Evolutionary conservation across 2,797 vertebrate species (phyloP), one percentile per base, ranked within the genome.

Genomic region (Yasuhikotakia modesta): DNA sequence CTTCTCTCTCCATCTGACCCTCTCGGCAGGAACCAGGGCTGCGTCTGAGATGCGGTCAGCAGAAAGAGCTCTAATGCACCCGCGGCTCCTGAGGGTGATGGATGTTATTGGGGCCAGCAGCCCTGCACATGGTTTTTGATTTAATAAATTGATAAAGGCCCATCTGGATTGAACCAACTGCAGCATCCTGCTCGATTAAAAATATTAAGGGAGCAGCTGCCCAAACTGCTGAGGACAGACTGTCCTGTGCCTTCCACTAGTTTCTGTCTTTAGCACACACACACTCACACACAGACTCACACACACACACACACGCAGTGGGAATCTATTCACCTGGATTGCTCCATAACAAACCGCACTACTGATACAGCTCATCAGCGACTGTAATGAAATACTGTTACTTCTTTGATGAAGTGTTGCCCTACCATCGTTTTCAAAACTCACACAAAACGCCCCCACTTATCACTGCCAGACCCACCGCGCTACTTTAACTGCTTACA

Each of bases 191-290:
- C 60, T 69, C 66, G 69, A 86, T 86, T 83, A 85, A 60, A 78
- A 80, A 80, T 57, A 73, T 78, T 70, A 78, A 80, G 70, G 78
- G 55, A 69, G 50, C 50, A n/a, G 45, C 39, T 52, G 65, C 19
- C 53, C 64, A 76, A 85, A 69, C 19, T 76, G 79, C 81, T 27
- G 82, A 86, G 84, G 82, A 86, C 85, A 83, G 21, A 46, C 21
- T 64, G 76, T 84, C 80, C 77, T 78, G 13, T 17, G 45, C 24
- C 65, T 48, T 52, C 39, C 58, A 10, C 27, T 11, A 39, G 69
- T 58, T 46, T 45, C 48, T 27, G 13, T 70, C 50, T 30, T 53
- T 30, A 53, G 39, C 7, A 46, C 50, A 35, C 57, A 72, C 30
- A 19, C 14, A 52, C 14, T 32, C 22, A 60, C 55, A 67, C 48